phyloP scores from a whole-genome alignment of 2,888 invertebrate genomes.

The Caenorhabditis uteleia region DNA sequence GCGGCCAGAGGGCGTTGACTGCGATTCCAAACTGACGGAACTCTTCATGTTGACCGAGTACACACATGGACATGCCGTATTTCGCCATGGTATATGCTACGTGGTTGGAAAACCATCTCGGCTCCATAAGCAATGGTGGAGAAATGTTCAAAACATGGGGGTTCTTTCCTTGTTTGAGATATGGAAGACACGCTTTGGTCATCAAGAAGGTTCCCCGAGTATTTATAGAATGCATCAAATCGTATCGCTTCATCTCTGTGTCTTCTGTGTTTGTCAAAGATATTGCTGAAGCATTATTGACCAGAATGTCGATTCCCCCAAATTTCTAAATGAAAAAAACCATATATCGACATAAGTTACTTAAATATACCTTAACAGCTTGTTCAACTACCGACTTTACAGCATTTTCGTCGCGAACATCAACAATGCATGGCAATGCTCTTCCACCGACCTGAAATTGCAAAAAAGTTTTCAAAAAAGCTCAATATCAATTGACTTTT shows the following conservation, averaged over 20 bases:
- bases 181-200: constrained; percentile 88
- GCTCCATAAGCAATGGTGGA: constrained; percentile 87
- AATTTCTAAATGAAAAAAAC: constrained; percentile 34
- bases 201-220: constrained; percentile 92
- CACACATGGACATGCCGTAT: constrained; percentile 90
- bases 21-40: constrained; percentile 83
- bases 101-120: constrained; percentile 76
- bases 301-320: constrained; percentile 82
- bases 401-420: constrained; percentile 84
- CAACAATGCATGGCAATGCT: constrained; percentile 78
- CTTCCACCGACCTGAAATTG: constrained; percentile 48
- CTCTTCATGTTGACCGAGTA: constrained; percentile 91
- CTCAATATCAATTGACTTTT: constrained; percentile 30
- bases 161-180: constrained; percentile 83
- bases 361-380: constrained; percentile 42
- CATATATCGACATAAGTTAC: background rate
- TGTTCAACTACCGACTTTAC: constrained; percentile 71
- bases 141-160: constrained; percentile 93
- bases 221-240: constrained; percentile 93
- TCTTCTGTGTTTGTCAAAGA: constrained; percentile 73
- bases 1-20: constrained; percentile 95
- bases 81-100: constrained; percentile 95
- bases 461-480: background rate
- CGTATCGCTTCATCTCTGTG: constrained; percentile 93
- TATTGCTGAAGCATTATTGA: constrained; percentile 97